These are phyloP conservation scores for Yponomeuta sedellus DNA, from an alignment of 2,888 invertebrate species.

Conservation along the genomic window DNA sequence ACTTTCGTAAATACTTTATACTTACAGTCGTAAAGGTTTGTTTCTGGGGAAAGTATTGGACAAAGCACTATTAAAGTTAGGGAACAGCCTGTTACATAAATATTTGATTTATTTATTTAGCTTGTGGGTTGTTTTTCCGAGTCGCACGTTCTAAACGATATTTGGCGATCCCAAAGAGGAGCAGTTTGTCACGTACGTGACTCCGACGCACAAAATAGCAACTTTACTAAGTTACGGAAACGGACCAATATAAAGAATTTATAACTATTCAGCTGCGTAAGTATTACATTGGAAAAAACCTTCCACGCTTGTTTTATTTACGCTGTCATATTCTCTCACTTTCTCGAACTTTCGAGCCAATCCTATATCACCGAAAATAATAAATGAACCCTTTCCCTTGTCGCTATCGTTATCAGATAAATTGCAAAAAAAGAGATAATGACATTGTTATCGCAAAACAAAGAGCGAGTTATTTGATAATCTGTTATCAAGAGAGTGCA, in stretches of 20 bases:
- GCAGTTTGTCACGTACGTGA: constrained; percentile 74
- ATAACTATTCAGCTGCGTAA: not conserved
- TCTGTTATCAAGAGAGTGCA: constrained; percentile 7
- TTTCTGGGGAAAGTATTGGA: constrained; percentile 4
- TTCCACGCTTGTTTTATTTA: not conserved
- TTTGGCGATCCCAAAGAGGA: constrained; percentile 76
- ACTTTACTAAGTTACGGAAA: constrained; percentile 64
- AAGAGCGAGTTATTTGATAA: constrained; percentile 6
- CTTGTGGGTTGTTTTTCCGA: constrained; percentile 64
- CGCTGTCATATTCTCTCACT: not conserved
- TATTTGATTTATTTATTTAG: constrained; percentile 75
- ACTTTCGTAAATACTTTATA: constrained; percentile 1
- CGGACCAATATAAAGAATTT: constrained; percentile 61
- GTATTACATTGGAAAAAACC: not conserved
- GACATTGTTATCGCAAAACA: not conserved
- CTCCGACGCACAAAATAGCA: constrained; percentile 64
- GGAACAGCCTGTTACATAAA: constrained; percentile 66
- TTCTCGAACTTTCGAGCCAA: not conserved
- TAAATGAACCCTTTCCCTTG: not conserved
- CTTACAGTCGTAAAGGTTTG: constrained; percentile 1
- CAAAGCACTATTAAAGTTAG: constrained; percentile 48
- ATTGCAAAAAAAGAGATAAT: not conserved
- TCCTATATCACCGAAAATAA: not conserved
- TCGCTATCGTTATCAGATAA: not conserved
- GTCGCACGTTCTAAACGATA: constrained; percentile 75